These are phyloP conservation scores for Lampris megalopsis DNA, from an alignment of 2,113 vertebrate species.

Conservation along the genomic window DNA sequence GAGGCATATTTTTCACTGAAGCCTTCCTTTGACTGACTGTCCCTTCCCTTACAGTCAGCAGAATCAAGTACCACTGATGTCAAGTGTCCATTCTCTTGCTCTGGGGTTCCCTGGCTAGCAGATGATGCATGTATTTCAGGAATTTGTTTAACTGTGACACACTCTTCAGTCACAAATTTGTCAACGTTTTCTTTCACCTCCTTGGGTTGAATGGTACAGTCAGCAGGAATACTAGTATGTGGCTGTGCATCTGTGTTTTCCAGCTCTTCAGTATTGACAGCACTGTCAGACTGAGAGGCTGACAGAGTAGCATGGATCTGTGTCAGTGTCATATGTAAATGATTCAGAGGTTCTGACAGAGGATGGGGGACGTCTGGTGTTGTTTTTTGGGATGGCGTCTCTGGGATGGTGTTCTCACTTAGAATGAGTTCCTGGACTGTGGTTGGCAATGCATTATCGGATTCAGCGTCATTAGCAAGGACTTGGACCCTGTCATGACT, in stretches of 20 bases:
- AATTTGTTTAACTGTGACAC: not conserved
- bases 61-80: not conserved
- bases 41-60: not conserved
- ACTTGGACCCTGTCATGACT: not conserved
- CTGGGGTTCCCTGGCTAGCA: conserved; percentile 16
- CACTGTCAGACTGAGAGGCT: not conserved
- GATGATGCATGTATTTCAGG: not conserved
- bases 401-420: conserved; percentile 12
- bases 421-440: not conserved
- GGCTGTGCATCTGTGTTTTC: not conserved
- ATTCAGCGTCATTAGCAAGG: not conserved
- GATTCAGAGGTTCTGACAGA: not conserved
- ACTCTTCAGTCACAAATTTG: not conserved
- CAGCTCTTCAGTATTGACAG: not conserved
- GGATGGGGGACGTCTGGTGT: not conserved
- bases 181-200: conserved; percentile 17
- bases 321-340: not conserved
- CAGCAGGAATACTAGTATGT: not conserved
- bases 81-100: not conserved
- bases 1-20: not conserved
- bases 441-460: not conserved
- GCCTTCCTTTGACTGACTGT: not conserved
- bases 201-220: not conserved
- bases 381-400: not conserved
- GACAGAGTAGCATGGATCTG: not conserved